Evolutionary conservation across 2,113 vertebrate species (phyloP), one percentile per base, ranked within the genome.

Genomic region (Bos javanicus): DNA sequence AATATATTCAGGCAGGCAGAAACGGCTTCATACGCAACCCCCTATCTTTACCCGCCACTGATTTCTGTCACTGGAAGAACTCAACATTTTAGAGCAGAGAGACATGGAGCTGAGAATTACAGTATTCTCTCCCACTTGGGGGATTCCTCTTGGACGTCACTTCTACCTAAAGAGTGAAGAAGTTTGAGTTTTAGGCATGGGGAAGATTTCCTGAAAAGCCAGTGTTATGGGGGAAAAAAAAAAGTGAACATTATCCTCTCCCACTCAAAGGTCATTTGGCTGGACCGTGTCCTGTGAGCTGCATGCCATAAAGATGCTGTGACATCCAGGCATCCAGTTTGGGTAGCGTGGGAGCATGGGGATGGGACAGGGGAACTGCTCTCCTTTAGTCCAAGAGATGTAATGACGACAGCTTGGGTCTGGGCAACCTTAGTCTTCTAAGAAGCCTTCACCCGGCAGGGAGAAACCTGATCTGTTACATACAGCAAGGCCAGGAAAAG

Each of bases 161-260:
- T 74, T 64, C 36, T 81, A 17, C 50, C 76, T 91, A 78, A 78
- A 93, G 15, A 89, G 3, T 46, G 5, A 93, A 81, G 19, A 60
- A 48, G 4, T 78, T 30, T 56, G 30, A 57, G 19, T 74, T 94
- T 78, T 60, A 59, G 60, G 28, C 30, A 76, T 82, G 21, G 39
- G 76, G 78, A 19, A 48, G 19, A 97, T 48, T 86, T 97, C 43
- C 86, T 95, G 93, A 93, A 71, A 90, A 96, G 57, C 26, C 28
- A 81, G 12, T 76, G 50, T 33, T 36, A 62, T 30, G 21, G 19
- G 30, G 43, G 2, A 57, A 93, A 67, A 11, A 9, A 3, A 10
- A 11, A 2, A 15, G 12, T 16, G 6, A 4, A 71, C 11, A 76
- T 39, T 88, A 2, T 54, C 26, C 48, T 94, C 28, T 59, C 26